Evolutionary conservation across 2,113 vertebrate species (phyloP), one percentile per base, ranked within the genome.

Genomic region (Gallinago media): DNA sequence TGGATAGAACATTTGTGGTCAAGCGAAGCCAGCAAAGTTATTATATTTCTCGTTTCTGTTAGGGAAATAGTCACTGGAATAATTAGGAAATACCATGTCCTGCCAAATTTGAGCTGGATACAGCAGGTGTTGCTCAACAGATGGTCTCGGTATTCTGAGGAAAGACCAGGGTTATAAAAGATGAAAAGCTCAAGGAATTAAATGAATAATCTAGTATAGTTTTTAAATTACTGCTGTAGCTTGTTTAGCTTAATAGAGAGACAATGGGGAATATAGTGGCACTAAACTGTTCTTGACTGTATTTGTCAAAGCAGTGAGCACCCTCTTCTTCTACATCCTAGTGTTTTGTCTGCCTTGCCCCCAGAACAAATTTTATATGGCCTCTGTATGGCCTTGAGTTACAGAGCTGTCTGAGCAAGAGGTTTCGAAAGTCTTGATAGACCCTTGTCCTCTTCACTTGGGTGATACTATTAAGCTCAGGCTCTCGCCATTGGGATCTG

Each of bases 231-330:
- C 29, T 73, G 7, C 5, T 40, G 17, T 31, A 36, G 18, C 54
- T 21, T 68, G 3, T 70, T 79, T 70, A 66, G 2, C 15, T 68
- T 44, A 42, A 54, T 55, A 73, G 26, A 47, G 8, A 55, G 19
- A 22, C 7, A 42, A 26, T 0, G 4, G 18, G 19, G 61, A 38
- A 77, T 74, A 52, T 36, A 70, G 52, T 0, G 1, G 6, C 26
- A 58, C 5, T 36, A 3, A 31, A 4, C 72, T 55, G 25, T 49
- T 52, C 36, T 78, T 46, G 18, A 40, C 19, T 4, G 1, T 67
- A 62, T 5, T 34, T 56, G 8, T 38, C 46, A 66, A 9, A 29
- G 38, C 18, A 38, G 29, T 4, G n/a, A 54, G 22, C n/a, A 49
- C 6, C 11, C 15, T 63, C 22, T 52, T 80, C 31, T 58, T 85